Evolutionary conservation across 1,140 invertebrate species (phyloP).

Genomic region (Formica exsecta): DNA sequence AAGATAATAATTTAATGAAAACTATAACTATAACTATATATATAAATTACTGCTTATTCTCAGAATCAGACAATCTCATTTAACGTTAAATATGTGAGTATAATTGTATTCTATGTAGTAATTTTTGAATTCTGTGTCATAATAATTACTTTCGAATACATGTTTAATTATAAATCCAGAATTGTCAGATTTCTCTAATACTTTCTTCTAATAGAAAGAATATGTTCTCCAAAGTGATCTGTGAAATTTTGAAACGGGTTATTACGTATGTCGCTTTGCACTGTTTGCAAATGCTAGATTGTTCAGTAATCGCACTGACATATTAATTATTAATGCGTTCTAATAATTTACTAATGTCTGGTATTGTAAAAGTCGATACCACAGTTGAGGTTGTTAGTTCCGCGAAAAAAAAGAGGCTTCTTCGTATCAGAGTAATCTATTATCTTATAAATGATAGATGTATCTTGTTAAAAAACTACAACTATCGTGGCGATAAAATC

Average conservation of each 20-base stretch:
- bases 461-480: constrained; percentile 45
- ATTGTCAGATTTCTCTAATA: constrained; percentile 11
- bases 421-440: constrained; percentile 24
- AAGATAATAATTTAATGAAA: background rate
- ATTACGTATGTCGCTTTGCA: background rate
- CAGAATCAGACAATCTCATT: background rate
- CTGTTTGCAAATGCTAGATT: constrained; percentile 33
- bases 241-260: background rate
- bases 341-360: background rate
- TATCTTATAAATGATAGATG: background rate
- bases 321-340: constrained; percentile 23
- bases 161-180: constrained; percentile 10
- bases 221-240: constrained; percentile 2
- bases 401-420: background rate
- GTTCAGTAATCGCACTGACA: constrained; percentile 14
- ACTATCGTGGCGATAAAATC: constrained; percentile 32
- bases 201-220: background rate
- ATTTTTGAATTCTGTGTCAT: background rate
- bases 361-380: background rate
- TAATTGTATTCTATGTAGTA: background rate
- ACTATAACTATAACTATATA: background rate
- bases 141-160: constrained; percentile 34
- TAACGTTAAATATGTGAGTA: constrained; percentile 10
- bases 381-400: constrained; percentile 19
- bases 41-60: background rate